Evolutionary conservation across 2,797 vertebrate species (phyloP), one percentile per base, ranked within the genome.

Genomic region (Staurois parvus): DNA sequence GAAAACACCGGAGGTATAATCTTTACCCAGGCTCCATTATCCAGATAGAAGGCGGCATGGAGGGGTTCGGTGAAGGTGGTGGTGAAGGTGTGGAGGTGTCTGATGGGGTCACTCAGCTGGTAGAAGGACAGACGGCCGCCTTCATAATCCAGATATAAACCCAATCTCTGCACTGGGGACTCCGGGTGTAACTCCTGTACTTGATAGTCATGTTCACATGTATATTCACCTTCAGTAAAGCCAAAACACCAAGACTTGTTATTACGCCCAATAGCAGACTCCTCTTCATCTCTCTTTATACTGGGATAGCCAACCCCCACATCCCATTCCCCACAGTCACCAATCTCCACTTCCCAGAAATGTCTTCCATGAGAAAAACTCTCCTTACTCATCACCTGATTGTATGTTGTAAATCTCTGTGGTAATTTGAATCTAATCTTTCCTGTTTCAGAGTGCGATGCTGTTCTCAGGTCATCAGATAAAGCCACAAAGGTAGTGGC

Each of bases 21-120:
- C 48, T 52, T 52, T 74, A 95, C 68, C 0, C 93, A 93, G 85
- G 91, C 93, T 73, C 94, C 91, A 10, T 93, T 93, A 74, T 88
- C 89, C 72, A 93, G 86, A 80, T 93, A 95, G 69, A 52, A 52
- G 2, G 15, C 15, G 19, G 48, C 48, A 52, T 52, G 48, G 48
- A 52, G 48, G 48, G 48, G 81, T 9, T 67, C 62, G 73, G 29
- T 52, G 48, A 52, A 52, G 48, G 48, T 52, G 17, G 37, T 10
- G 37, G 37, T 37, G 37, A 37, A 37, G 37, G 37, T 37, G 29
- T 52, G 48, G 13, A 52, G 48, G 48, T 52, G 17, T 52, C 37
- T 37, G 37, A 37, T 37, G 37, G 37, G 1, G 48, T 52, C 48
- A 19, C 48, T n/a, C 26, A 83, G 5, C 37, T 67, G 32, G 45